phyloP scores from a whole-genome alignment of 2,888 invertebrate genomes.

The Allophyes oxyacanthae region DNA sequence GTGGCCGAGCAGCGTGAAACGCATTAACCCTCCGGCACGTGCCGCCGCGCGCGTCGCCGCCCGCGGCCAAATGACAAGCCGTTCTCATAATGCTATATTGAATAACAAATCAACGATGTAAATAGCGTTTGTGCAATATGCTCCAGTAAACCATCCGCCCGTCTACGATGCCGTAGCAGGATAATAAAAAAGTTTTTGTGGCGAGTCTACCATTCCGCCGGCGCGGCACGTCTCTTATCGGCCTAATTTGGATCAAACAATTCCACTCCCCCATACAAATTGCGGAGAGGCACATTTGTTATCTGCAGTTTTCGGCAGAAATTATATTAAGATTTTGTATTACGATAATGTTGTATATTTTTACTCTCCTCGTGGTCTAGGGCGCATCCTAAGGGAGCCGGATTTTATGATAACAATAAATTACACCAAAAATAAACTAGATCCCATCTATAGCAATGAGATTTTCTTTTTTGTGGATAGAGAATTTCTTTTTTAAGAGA shows the following conservation, averaged over 20 bases:
- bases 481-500: constrained; percentile 43
- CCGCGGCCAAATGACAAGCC: constrained; percentile 64
- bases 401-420: constrained; percentile 82
- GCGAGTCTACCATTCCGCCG: constrained; percentile 68
- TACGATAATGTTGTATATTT: constrained; percentile 84
- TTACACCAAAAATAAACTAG: constrained; percentile 77
- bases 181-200: constrained; percentile 79
- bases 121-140: constrained; percentile 64
- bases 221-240: constrained; percentile 81
- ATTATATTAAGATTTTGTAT: constrained; percentile 86
- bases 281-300: constrained; percentile 83
- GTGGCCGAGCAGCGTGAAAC: constrained; percentile 57
- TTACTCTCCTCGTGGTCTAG: constrained; percentile 72
- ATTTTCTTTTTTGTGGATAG: constrained; percentile 62
- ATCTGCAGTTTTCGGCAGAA: constrained; percentile 85
- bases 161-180: constrained; percentile 60
- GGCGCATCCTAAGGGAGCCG: constrained; percentile 71
- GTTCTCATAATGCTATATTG: constrained; percentile 66
- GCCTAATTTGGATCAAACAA: constrained; percentile 86
- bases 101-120: constrained; percentile 58
- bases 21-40: constrained; percentile 67
- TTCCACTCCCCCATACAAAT: constrained; percentile 82
- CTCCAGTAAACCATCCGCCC: constrained; percentile 61
- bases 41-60: constrained; percentile 44
- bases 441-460: constrained; percentile 73